Evolutionary conservation across 2,888 invertebrate genomes (phyloP), one percentile per base, ranked within the genome.

Genomic region (Parasteatoda lunata): DNA sequence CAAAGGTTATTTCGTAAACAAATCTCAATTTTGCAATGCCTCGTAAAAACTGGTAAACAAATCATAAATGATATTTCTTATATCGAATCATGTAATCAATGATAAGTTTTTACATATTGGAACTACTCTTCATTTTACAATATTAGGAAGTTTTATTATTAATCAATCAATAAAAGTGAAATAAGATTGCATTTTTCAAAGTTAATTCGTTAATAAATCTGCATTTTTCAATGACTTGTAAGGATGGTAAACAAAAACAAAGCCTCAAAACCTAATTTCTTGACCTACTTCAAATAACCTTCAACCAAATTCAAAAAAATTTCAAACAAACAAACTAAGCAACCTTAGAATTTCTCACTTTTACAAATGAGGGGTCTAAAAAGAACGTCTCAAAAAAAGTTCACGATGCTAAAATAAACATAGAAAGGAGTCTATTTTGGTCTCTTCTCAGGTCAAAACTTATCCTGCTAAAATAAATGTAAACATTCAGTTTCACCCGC

Each of bases 381-480:
- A 72, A 47, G 9, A 69, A 69, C 5, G 15, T 11, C 8, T 51
- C 47, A 64, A 4, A 48, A 9, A 75, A 64, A 75, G 8, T 13
- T 59, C 13, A 6, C n/a, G n/a, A 6, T 75, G 59, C 75, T 64
- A 75, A 75, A 75, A 75, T 75, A 75, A 75, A 75, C 75, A 75
- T 15, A 64, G 64, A 48, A n/a, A 47, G 15, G 75, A 48, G 48
- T 59, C 64, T 75, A 75, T 75, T 75, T 75, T 64, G 6, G 64
- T 47, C n/a, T 9, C 59, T n/a, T 47, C 48, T 47, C 66, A 45
- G 68, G n/a, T 45, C 45, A 52, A 64, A 64, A 47, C 49, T 7
- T 30, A 49, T 49, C 70, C 49, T 49, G 13, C n/a, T 8, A 47
- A 48, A 5, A 5, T n/a, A 47, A 64, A 75, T n/a, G 64, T 75